Conservation (phyloP, 1,140 invertebrate species). For the Aphaenogaster rudis region DNA sequence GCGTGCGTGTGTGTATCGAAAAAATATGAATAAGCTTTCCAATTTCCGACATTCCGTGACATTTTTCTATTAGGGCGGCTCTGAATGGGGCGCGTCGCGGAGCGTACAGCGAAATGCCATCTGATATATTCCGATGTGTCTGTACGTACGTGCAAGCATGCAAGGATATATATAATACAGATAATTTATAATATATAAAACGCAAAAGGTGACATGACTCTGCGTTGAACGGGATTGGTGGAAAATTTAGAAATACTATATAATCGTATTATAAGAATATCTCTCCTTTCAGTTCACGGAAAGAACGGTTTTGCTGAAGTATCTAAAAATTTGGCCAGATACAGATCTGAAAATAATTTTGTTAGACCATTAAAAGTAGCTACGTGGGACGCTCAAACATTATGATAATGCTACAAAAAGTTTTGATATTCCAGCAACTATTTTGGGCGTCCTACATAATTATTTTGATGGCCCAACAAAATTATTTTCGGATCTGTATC, state of each 20-base stretch:
- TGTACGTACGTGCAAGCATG: constrained; percentile 73
- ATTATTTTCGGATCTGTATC: too few relatives aligned
- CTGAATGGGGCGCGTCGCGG: constrained; percentile 84
- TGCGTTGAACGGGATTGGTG: background rate
- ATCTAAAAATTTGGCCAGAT: too few relatives aligned
- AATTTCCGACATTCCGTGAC: constrained; percentile 87
- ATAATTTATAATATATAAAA: background rate
- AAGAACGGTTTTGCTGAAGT: too few relatives aligned
- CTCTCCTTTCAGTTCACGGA: background rate
- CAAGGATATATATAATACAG: background rate
- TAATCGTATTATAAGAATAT: background rate
- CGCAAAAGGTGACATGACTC: background rate
- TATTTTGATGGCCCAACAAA: too few relatives aligned
- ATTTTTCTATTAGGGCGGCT: constrained; percentile 85
- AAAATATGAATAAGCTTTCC: constrained; percentile 87
- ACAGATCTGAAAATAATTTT: too few relatives aligned
- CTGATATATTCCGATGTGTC: constrained; percentile 83
- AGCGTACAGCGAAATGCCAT: constrained; percentile 85
- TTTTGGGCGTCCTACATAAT: too few relatives aligned
- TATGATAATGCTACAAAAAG: too few relatives aligned
- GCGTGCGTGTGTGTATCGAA: constrained; percentile 80
- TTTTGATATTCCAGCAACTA: too few relatives aligned
- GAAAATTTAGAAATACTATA: background rate
- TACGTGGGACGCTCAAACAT: too few relatives aligned
- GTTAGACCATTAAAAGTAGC: too few relatives aligned